These are phyloP conservation scores for Limenitis camilla DNA, from an alignment of 2,888 invertebrate species.

Conservation along the genomic window DNA sequence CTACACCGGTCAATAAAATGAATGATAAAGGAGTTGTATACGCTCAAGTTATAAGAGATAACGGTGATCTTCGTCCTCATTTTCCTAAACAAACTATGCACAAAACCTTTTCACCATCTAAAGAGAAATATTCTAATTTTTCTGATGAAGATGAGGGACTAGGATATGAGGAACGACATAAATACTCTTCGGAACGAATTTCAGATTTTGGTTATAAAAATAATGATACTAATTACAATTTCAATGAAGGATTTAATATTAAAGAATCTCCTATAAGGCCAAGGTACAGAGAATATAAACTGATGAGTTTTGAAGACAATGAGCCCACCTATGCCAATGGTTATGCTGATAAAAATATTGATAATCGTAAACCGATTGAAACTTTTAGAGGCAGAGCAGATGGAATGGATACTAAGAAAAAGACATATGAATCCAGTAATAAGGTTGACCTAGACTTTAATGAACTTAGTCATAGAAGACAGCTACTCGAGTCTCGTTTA, in stretches of 20 bases:
- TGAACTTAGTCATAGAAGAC: slow-evolving; percentile 82
- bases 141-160: slow-evolving; percentile 88
- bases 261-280: slow-evolving; percentile 78
- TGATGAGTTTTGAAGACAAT: slow-evolving; percentile 67
- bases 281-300: slow-evolving; percentile 74
- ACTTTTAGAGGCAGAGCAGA: slow-evolving; percentile 76
- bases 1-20: slow-evolving; percentile 64
- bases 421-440: slow-evolving; percentile 57
- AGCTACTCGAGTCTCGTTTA: slow-evolving; percentile 83
- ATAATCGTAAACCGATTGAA: slow-evolving; percentile 48
- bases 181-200: slow-evolving; percentile 45
- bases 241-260: slow-evolving; percentile 57
- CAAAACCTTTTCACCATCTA: slow-evolving; percentile 62
- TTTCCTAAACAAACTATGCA: slow-evolving; percentile 67
- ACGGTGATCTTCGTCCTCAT: slow-evolving; percentile 41
- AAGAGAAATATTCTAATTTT: slow-evolving; percentile 69
- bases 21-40: slow-evolving; percentile 80
- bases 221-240: slow-evolving; percentile 60
- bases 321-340: slow-evolving; percentile 69
- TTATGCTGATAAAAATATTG: slow-evolving; percentile 45
- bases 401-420: slow-evolving; percentile 78
- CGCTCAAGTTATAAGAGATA: slow-evolving; percentile 80
- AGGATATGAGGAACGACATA: slow-evolving; percentile 79
- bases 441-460: slow-evolving; percentile 65
- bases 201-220: slow-evolving; percentile 67